Evolutionary conservation across 2,888 invertebrate genomes (phyloP), one percentile per base, ranked within the genome.

Genomic region (Argyresthia goedartella): DNA sequence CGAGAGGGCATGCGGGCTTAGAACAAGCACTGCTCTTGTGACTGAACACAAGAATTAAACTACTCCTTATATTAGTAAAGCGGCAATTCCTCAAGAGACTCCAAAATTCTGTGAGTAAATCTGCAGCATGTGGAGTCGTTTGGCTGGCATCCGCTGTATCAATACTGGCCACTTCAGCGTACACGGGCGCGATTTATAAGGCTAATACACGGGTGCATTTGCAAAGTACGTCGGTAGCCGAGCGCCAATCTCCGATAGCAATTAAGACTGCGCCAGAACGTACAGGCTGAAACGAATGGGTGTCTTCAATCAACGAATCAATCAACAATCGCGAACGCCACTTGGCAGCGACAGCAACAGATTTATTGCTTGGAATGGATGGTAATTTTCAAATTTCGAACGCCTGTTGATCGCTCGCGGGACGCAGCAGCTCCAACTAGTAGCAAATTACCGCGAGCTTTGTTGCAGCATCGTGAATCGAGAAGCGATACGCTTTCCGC

Each of bases 301-400:
- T 72, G 82, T 81, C 84, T 84, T 84, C 85, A 84, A 85, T 85
- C 85, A 86, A 81, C 81, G 79, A 85, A 85, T 85, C 85, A 85
- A 86, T 85, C 84, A 77, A 76, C 78, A 76, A 81, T 84, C 78
- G 79, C 75, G 73, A 79, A 77, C 71, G 77, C 76, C 67, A 81
- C 76, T 77, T 85, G 82, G 81, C 84, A 84, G 85, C 75, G 64
- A 67, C 68, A 74, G 86, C 84, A 68, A 77, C 80, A 76, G 80
- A 84, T 85, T 82, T 84, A 84, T 85, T 72, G 78, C 77, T 70
- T 62, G 68, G 69, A 73, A 75, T 74, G 70, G 74, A 65, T 72
- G 75, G 73, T 76, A 82, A 81, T 81, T 81, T 81, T 79, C 77
- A 80, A 82, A 82, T 79, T 77, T 81, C 72, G 62, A 69, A 61